Percentiles rank a stretch among this genome's conserved stretches.
phyloP scores from a whole-genome alignment of 2,797 vertebrate species.

The Varecia variegata region DNA sequence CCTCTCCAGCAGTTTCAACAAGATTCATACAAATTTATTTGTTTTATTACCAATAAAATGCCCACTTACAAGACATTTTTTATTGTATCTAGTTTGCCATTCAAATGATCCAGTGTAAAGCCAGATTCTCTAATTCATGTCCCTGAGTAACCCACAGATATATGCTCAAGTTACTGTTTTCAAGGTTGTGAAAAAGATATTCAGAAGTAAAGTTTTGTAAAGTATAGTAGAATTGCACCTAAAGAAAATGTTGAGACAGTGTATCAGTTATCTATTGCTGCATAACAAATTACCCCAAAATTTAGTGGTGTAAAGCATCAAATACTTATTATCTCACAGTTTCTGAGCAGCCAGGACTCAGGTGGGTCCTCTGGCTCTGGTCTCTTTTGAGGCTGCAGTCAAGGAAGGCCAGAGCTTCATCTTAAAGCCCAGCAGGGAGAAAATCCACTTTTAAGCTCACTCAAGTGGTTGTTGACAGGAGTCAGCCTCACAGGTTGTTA shows the following conservation, averaged over 20 bases:
- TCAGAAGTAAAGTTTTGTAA: neutral
- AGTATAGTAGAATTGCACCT: neutral
- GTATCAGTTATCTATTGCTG: neutral
- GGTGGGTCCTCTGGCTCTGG: neutral
- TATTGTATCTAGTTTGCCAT: neutral
- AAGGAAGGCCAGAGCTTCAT: neutral
- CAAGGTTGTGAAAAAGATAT: neutral
- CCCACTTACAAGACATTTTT: neutral
- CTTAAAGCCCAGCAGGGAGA: neutral
- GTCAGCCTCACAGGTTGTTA: neutral
- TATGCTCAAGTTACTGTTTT: neutral
- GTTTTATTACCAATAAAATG: conserved; percentile 39
- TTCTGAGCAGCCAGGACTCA: neutral
- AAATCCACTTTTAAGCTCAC: neutral
- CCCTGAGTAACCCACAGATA: neutral
- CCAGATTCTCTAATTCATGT: conserved; percentile 3
- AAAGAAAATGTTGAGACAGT: neutral
- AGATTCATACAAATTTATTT: neutral
- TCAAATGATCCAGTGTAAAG: neutral
- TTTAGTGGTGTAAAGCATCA: neutral
- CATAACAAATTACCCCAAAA: neutral
- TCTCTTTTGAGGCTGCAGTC: neutral
- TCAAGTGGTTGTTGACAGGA: neutral
- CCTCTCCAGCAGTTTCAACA: neutral
- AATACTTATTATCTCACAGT: neutral